A percentile compares a stretch with the other conserved stretches of the same genome.
phyloP scores from a whole-genome alignment of 2,888 invertebrate species.

The Alsophila aescularia region DNA sequence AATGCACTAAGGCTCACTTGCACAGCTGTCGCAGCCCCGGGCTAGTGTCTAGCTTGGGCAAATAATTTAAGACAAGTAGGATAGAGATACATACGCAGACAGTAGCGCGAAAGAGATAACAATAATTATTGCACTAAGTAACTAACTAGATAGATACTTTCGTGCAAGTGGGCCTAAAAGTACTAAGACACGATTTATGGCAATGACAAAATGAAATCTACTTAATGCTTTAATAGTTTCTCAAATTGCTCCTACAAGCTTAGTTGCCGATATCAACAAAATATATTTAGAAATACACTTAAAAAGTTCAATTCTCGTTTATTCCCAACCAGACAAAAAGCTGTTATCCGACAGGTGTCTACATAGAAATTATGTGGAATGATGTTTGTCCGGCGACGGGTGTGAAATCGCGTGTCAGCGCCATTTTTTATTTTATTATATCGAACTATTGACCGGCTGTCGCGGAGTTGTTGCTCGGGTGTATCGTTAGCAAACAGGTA shows the following conservation, averaged over 20 bases:
- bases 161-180: too few relatives aligned
- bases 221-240: background rate
- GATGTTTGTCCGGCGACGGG: conserved; percentile 15
- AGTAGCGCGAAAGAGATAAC: too few relatives aligned
- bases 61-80: too few relatives aligned
- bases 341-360: conserved; percentile 21
- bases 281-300: background rate
- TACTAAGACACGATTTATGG: too few relatives aligned
- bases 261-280: background rate
- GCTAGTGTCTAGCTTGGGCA: too few relatives aligned
- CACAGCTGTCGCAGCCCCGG: too few relatives aligned
- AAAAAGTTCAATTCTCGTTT: background rate
- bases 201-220: too few relatives aligned
- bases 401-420: conserved; percentile 25
- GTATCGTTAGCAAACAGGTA: background rate
- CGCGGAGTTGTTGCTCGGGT: conserved; percentile 7
- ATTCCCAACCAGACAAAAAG: conserved; percentile 8
- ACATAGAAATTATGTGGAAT: conserved; percentile 19
- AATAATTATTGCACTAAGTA: too few relatives aligned
- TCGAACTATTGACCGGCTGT: conserved; percentile 20
- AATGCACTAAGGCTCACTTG: too few relatives aligned
- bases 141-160: too few relatives aligned
- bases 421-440: conserved; percentile 15
- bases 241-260: too few relatives aligned
- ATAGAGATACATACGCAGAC: too few relatives aligned